Evolutionary conservation across 2,113 vertebrate genomes (phyloP), one percentile per base, ranked within the genome.

Genomic region (Macquaria australasica): DNA sequence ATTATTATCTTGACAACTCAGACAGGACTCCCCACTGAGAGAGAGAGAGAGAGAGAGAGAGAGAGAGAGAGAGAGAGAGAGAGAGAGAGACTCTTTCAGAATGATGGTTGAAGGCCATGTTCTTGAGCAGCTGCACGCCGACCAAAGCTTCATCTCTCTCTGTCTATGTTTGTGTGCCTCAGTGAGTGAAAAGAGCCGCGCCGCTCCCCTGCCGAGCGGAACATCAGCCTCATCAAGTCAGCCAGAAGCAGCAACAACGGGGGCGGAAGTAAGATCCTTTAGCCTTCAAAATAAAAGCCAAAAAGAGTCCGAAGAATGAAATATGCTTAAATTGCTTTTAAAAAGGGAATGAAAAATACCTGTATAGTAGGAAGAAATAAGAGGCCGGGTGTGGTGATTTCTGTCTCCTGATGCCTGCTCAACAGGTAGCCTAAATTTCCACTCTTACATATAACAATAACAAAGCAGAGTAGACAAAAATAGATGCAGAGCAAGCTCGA

Each of bases 191-290:
- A 94, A 75, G 90, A 91, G 87, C 74, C 91, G 48, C 87, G 85
- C 89, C 85, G 93, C 95, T 93, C 93, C 93, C 95, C 95, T 84
- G 91, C 91, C 64, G 95, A 89, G 95, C 87, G 45, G 87, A 92
- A 94, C 91, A 81, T 92, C 92, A 89, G 90, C 92, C 69, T 60
- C 92, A 84, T 83, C 88, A 93, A 94, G 93, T 12, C 64, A 66
- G 34, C 16, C 48, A 6, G 25, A 77, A 45, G 25, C 77, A 87
- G 76, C 67, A 3, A 2, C 53, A 37, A 12, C 72, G 9, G 1
- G 23, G 43, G 9, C 41, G 53, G 25, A 76, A 34, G 58, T 6
- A 4, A 8, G 50, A 21, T 3, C 12, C 0, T 5, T 0, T 0
- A 1, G 59, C 83, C 79, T 93, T 93, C 92, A 94, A 76, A 83